Evolutionary conservation across 2,797 vertebrate species (phyloP), one percentile per base, ranked within the genome.

Genomic region (Danionella dracula): DNA sequence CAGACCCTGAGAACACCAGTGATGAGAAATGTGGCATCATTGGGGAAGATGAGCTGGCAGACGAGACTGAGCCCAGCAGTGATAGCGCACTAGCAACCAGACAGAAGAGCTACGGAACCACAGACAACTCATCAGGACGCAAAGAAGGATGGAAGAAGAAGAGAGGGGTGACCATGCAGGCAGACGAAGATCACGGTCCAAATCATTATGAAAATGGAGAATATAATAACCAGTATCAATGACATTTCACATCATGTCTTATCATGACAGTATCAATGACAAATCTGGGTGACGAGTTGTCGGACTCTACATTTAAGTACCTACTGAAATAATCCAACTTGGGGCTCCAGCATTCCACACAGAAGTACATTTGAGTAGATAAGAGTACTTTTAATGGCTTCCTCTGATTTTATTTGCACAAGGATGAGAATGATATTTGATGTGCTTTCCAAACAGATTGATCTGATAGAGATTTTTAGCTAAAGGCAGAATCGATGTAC

Each of bases 21-120:
- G 95, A 98, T 73, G 97, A 99, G 40, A 98, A 97, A 79, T 90
- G 92, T 45, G 94, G 94, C 65, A 94, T 99, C 74, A 89, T 99
- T 7, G 91, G 91, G 41, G 89, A 94, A 61, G 97, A 99, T 7
- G 96, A 99, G 80, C 85, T 99, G 49, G 95, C 93, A 0, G 93
- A 96, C 77, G 95, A 98, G 82, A 92, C 88, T 0, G 95, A 98
- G 76, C 86, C 94, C 72, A 90, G 80, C 78, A 89, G 56, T 0
- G 94, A 97, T 48, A 83, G 54, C 57, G 78, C 76, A n/a, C 20
- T 77, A 20, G 87, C 81, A 59, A 81, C 86, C 60, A 86, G 84
- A 77, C 96, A 90, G 81, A 91, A 23, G 59, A 85, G 85, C 4
- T 99, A 99, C 0, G 97, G 97, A 17, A 91, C 95, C 68, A 70